phyloP scores from a whole-genome alignment of 2,113 vertebrate species.

The Ophthalmolycus amberensis region DNA sequence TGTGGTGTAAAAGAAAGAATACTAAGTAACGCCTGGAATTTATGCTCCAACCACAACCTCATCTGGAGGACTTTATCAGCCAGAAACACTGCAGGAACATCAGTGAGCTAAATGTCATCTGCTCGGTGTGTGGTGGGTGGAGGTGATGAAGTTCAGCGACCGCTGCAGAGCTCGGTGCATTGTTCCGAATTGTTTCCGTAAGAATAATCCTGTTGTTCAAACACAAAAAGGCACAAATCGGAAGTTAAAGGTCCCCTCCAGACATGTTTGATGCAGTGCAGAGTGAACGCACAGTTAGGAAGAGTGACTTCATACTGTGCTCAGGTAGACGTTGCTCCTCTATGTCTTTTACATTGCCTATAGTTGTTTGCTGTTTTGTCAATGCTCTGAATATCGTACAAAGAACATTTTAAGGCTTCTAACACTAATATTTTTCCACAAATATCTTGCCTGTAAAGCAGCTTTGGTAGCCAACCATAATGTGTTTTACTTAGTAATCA shows the following conservation, averaged over 20 bases:
- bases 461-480: slow-evolving; percentile 50
- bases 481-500: slow-evolving; percentile 53
- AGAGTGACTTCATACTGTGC: background rate
- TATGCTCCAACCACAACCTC: background rate
- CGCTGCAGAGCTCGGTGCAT: background rate
- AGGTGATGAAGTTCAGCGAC: background rate
- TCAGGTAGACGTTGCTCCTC: background rate
- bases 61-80: background rate
- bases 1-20: background rate
- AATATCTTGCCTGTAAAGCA: slow-evolving; percentile 40
- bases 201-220: background rate
- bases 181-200: background rate
- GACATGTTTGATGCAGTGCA: background rate
- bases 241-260: background rate
- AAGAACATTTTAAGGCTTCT: background rate
- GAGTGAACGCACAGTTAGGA: background rate
- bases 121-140: background rate
- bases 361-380: background rate
- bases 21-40: background rate
- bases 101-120: background rate
- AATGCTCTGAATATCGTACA: background rate
- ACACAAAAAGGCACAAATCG: background rate
- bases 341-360: background rate
- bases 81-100: background rate
- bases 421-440: slow-evolving; percentile 12